Percentiles rank a stretch among this genome's conserved stretches.
Evolutionary conservation across 2,888 invertebrate species (phyloP).

Genomic region (Spodoptera exigua): DNA sequence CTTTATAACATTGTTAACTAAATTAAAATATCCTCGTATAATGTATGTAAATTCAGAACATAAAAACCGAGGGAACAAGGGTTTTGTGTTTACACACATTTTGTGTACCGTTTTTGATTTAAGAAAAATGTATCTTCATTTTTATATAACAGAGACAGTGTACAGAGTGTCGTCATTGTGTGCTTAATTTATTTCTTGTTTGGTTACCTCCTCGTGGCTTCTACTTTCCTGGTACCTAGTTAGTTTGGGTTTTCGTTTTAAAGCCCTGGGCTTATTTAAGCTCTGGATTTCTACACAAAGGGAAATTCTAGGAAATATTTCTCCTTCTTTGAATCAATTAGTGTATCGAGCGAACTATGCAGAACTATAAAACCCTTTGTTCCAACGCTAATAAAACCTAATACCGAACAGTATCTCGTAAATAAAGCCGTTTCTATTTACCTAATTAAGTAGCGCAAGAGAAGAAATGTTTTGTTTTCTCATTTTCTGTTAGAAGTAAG

Average conservation of each 20-base stretch:
- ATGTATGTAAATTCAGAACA: constrained; percentile 56
- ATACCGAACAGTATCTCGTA: constrained; percentile 20
- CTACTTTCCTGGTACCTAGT: too few relatives aligned
- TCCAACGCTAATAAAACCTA: constrained; percentile 5
- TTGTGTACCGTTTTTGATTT: constrained; percentile 45
- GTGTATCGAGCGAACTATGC: constrained; percentile 17
- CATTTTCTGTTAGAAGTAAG: constrained; percentile 60
- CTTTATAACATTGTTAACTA: constrained; percentile 56
- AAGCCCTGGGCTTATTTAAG: too few relatives aligned
- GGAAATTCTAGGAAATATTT: neutral
- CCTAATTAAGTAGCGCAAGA: constrained; percentile 42
- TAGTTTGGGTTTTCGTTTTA: too few relatives aligned
- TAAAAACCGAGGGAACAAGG: constrained; percentile 55
- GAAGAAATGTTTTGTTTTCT: constrained; percentile 54
- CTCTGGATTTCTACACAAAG: too few relatives aligned
- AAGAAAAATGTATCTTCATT: constrained; percentile 42
- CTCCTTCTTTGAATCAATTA: neutral
- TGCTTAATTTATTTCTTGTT: too few relatives aligned
- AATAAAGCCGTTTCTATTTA: constrained; percentile 32
- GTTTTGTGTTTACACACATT: constrained; percentile 44
- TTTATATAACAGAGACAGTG: constrained; percentile 3
- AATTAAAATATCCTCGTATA: constrained; percentile 58
- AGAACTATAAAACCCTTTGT: constrained; percentile 12
- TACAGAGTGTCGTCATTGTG: too few relatives aligned
- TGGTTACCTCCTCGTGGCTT: too few relatives aligned